These are phyloP conservation scores for Hemicordylus capensis DNA, from an alignment of 2,113 vertebrate species.

Conservation along the genomic window DNA sequence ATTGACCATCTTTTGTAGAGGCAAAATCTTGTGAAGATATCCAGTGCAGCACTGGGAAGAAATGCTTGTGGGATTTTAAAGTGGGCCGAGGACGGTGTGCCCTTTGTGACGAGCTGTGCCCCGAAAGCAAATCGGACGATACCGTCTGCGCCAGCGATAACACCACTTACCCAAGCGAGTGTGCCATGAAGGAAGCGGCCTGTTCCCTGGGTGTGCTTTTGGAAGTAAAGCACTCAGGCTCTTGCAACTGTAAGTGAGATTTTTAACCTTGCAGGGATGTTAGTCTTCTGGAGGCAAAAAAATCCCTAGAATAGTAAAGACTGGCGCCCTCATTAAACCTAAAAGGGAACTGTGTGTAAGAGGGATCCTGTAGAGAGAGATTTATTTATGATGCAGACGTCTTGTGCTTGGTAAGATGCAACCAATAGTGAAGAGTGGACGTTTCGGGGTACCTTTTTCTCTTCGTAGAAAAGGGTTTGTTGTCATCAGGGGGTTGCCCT, in stretches of 20 bases:
- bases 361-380: constrained; percentile 35
- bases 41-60: constrained; percentile 91
- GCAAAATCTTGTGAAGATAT: constrained; percentile 99
- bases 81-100: constrained; percentile 93
- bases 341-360: constrained; percentile 59
- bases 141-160: constrained; percentile 98
- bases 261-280: constrained; percentile 75
- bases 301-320: constrained; percentile 79
- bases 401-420: constrained; percentile 63
- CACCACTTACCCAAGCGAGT: constrained; percentile 95
- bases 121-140: constrained; percentile 91
- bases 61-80: constrained; percentile 94
- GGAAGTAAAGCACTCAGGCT: constrained; percentile 97
- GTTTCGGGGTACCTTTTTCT: constrained; percentile 45
- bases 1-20: constrained; percentile 77
- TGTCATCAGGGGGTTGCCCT: constrained; percentile 62
- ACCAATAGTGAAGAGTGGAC: constrained; percentile 56
- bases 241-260: constrained; percentile 99
- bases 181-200: constrained; percentile 96
- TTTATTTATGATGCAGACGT: constrained; percentile 47
- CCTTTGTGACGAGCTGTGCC: constrained; percentile 89
- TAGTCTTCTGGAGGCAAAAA: constrained; percentile 75
- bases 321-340: constrained; percentile 51
- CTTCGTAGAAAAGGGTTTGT: constrained; percentile 56
- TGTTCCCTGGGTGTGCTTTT: constrained; percentile 92